phyloP scores from a whole-genome alignment of 2,888 invertebrate genomes.

The Pterostichus niger region DNA sequence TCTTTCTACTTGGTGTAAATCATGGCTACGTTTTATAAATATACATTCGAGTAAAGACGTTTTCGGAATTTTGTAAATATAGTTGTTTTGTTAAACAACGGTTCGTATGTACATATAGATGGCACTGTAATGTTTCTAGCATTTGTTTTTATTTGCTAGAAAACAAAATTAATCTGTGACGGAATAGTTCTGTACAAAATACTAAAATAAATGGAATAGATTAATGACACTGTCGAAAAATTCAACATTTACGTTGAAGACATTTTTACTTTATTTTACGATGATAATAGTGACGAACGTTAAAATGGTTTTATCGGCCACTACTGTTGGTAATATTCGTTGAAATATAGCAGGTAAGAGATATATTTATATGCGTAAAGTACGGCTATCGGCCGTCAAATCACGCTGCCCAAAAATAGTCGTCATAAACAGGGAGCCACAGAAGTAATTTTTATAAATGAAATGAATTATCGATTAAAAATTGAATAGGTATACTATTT shows the following conservation, averaged over 20 bases:
- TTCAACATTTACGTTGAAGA: background rate
- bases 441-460: no score
- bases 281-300: no score
- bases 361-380: no score
- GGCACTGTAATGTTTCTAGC: slow-evolving; percentile 36
- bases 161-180: slow-evolving; percentile 10
- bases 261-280: background rate
- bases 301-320: no score
- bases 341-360: no score
- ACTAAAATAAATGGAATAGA: no score
- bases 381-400: no score
- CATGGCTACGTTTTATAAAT: slow-evolving; percentile 57
- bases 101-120: slow-evolving; percentile 54
- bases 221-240: background rate
- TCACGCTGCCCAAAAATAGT: no score
- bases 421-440: no score
- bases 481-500: no score
- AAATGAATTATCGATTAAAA: no score
- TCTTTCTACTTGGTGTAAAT: slow-evolving; percentile 38
- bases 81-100: slow-evolving; percentile 35
- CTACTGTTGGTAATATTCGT: no score
- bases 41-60: slow-evolving; percentile 45
- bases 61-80: slow-evolving; percentile 48
- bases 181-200: background rate
- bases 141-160: slow-evolving; percentile 30